These are phyloP conservation scores for Podarcis siculus DNA, from an alignment of 2,797 vertebrate species.

Conservation along the genomic window DNA sequence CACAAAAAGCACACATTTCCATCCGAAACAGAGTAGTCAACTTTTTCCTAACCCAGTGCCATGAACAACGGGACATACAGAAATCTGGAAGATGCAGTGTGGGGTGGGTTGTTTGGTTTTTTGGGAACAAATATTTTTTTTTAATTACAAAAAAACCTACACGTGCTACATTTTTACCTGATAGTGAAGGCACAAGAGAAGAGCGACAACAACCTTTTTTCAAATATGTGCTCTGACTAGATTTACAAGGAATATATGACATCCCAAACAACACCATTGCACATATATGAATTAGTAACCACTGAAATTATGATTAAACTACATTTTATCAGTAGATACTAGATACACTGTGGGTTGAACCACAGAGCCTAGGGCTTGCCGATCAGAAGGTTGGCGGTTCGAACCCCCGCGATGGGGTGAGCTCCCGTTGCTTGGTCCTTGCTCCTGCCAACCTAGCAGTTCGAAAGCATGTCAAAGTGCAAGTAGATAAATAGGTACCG, in stretches of 20 bases:
- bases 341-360: not conserved
- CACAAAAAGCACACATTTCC: no score
- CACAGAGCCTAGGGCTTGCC: no score
- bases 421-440: no score
- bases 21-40: not conserved
- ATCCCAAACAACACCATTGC: no score
- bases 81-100: not conserved
- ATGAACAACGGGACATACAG: not conserved
- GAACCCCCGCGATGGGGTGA: no score
- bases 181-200: not conserved
- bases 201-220: not conserved
- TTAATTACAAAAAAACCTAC: not conserved
- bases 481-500: no score
- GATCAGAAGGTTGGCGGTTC: no score
- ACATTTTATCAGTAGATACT: not conserved
- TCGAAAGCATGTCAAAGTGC: no score
- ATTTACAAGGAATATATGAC: not conserved
- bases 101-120: not conserved
- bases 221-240: not conserved
- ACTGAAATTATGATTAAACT: not conserved
- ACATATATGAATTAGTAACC: not conserved
- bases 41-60: not conserved
- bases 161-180: not conserved
- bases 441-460: no score
- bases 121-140: no score